A percentile compares a stretch with the other conserved stretches of the same genome.
Evolutionary conservation across 2,113 vertebrate species (phyloP).

Genomic region (Clarias magur): DNA sequence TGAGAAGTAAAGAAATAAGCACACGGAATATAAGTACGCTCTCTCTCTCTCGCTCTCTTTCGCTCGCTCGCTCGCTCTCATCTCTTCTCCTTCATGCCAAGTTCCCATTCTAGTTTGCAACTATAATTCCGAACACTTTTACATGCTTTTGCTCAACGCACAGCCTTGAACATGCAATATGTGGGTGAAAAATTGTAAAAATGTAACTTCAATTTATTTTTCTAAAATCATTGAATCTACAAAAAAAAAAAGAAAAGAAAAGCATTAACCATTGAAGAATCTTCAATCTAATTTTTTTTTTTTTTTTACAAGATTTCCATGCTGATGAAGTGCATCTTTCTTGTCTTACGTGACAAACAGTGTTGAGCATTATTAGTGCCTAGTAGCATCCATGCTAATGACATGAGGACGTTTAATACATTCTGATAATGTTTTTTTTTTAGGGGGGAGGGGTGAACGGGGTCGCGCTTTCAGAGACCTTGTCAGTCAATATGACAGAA

Average conservation of each 20-base stretch:
- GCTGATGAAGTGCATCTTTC: too few species aligned
- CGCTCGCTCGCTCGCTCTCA: slow-evolving; percentile 7
- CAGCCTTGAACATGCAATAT: slow-evolving; percentile 9
- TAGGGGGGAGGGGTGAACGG: background rate
- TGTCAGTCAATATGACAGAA: background rate
- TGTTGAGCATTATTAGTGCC: background rate
- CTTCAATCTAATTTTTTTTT: background rate
- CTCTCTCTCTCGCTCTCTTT: slow-evolving; percentile 16
- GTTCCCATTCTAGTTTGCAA: background rate
- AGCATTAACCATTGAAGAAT: background rate
- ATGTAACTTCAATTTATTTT: background rate
- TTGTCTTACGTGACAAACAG: background rate
- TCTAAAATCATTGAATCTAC: background rate
- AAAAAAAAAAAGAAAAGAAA: background rate
- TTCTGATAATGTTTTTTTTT: background rate
- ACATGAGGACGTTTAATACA: background rate
- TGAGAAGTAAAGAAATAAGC: slow-evolving; percentile 80
- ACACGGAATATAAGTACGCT: slow-evolving; percentile 63
- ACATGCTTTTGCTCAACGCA: background rate
- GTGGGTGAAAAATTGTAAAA: background rate
- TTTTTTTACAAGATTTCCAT: background rate
- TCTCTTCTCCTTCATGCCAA: slow-evolving; percentile 2
- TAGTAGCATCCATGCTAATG: background rate
- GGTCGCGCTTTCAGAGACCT: background rate
- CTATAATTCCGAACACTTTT: background rate